Base-by-base conservation (phyloP, 2,113 vertebrate genomes). In the Acinonyx jubatus region DNA sequence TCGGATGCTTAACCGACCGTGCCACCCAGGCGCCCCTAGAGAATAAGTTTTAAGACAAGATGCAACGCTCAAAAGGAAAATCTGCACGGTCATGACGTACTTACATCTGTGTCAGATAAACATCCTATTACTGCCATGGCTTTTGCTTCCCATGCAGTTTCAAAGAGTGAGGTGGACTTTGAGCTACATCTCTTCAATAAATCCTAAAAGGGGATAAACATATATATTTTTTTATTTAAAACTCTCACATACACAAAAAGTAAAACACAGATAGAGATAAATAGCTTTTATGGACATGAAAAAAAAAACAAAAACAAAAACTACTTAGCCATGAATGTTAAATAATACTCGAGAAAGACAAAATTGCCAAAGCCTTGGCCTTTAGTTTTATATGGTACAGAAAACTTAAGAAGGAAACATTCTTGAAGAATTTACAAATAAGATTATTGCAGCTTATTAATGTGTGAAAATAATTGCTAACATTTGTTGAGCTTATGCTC, bases 121-220 rank as follows among this genome's bases (percentile, higher is more conserved):
- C 99, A 99, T 57, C 97, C 97, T 27, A 99, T 98, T 68, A 99
- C 99, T 3, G 99, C 99, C 82, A 99, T 99, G 0, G 99, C 99
- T 98, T 99, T 99, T 23, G 99, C 99, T 96, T 99, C 99, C 99
- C 99, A 99, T 1, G 99, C 99, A 0, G 99, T 99, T 93, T 99
- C 99, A 97, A 99, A 99, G 33, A 99, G 98, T 0, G 99, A 99
- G 0, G 98, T 98, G 4, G 99, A 99, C 80, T 99, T 99, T 33
- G 99, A 99, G 94, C 99, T 99, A 88, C 99, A 99, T 16, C 99
- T 99, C 83, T 99, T 99, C 82, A 99, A 98, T 96, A 99, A 98
- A 97, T 99, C 99, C 99, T 99, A 94, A 11, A n/a, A n/a, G 36
- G 23, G 33, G 25, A 89, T 10, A 85, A 82, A 71, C 12, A 93